Percentiles rank a stretch among this genome's conserved stretches.
phyloP scores from a whole-genome alignment of 2,888 invertebrate species.

The Tanypteryx hageni region DNA sequence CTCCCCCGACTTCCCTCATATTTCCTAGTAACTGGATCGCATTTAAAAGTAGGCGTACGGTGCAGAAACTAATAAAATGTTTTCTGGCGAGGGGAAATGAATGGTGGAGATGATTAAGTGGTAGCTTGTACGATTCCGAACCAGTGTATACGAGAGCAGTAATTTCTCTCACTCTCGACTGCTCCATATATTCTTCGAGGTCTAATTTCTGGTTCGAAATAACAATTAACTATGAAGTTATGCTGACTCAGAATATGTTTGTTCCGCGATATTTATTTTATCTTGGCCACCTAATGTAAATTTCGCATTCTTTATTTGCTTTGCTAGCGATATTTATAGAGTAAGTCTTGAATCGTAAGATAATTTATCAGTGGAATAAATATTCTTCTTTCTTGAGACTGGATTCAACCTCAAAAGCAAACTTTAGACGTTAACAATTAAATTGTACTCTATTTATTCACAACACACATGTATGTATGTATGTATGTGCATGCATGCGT shows the following conservation, averaged over 20 bases:
- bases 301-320: neutral
- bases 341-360: too few species aligned
- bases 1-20: neutral
- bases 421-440: too few species aligned
- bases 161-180: neutral
- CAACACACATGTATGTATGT: too few species aligned
- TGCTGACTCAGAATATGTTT: neutral
- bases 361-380: too few species aligned
- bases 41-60: neutral
- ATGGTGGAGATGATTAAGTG: neutral
- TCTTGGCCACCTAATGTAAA: neutral
- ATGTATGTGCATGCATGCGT: too few species aligned
- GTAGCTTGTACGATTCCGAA: neutral
- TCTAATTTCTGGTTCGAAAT: neutral
- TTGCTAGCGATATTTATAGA: neutral
- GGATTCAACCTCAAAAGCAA: too few species aligned
- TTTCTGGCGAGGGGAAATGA: neutral
- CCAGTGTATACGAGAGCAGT: neutral
- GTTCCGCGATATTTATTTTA: neutral
- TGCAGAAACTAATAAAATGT: neutral
- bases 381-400: too few species aligned
- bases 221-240: conserved; percentile 5
- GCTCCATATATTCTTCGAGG: neutral
- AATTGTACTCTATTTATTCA: too few species aligned
- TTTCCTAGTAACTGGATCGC: conserved; percentile 20